Conservation (phyloP, 2,113 vertebrate species). For the Triplophysa rosa region DNA sequence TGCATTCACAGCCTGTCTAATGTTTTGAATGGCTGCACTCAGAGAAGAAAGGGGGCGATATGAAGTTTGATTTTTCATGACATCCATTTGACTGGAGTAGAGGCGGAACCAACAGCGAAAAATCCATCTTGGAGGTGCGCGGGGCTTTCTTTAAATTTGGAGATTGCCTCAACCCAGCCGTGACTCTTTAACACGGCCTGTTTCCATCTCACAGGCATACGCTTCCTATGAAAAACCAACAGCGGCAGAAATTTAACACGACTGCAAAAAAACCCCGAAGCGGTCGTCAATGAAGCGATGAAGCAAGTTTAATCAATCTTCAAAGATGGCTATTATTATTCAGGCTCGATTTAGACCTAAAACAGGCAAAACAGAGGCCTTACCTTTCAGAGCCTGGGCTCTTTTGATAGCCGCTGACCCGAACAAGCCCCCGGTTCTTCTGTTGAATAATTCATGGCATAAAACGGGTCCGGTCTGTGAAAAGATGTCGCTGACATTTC, state of each 20-base stretch:
- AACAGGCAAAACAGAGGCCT: slow-evolving; percentile 35
- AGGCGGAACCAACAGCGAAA: slow-evolving; percentile 64
- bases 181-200: slow-evolving; percentile 49
- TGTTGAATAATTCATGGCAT: slow-evolving; percentile 70
- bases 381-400: slow-evolving; percentile 23
- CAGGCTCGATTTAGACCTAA: slow-evolving; percentile 45
- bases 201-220: slow-evolving; percentile 23
- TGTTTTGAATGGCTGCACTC: slow-evolving; percentile 69
- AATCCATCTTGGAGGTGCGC: slow-evolving; percentile 56
- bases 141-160: slow-evolving; percentile 67
- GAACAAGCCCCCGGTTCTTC: slow-evolving; percentile 39
- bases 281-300: slow-evolving; percentile 49
- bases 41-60: slow-evolving; percentile 50
- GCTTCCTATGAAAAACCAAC: neutral
- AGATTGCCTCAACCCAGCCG: slow-evolving; percentile 61
- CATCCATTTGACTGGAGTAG: slow-evolving; percentile 66
- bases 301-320: slow-evolving; percentile 56
- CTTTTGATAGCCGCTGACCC: slow-evolving; percentile 59
- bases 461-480: slow-evolving; percentile 41
- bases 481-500: slow-evolving; percentile 40
- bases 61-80: slow-evolving; percentile 67
- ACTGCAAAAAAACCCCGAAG: slow-evolving; percentile 22
- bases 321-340: slow-evolving; percentile 55
- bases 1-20: slow-evolving; percentile 53
- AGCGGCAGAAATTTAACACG: slow-evolving; percentile 34